Conservation (phyloP, 2,797 vertebrate species). For the Hydrocynus forskahlii region DNA sequence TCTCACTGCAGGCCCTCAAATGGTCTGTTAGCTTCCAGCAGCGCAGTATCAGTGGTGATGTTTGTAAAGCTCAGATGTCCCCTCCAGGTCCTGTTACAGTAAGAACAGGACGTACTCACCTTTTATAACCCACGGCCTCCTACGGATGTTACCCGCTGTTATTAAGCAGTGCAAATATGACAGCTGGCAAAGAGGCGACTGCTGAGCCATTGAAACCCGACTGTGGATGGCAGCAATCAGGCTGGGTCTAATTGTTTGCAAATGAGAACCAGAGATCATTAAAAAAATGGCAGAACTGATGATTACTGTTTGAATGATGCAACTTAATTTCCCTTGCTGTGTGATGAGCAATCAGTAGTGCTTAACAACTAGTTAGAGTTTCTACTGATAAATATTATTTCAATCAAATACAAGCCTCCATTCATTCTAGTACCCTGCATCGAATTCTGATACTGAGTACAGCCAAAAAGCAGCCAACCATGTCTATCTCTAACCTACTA, state of each 20-base stretch:
- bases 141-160: slow-evolving; percentile 69
- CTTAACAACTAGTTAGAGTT: slow-evolving; percentile 47
- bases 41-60: slow-evolving; percentile 61
- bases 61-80: slow-evolving; percentile 77
- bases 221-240: slow-evolving; percentile 69
- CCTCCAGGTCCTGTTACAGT: slow-evolving; percentile 69
- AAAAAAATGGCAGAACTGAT: slow-evolving; percentile 41
- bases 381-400: slow-evolving; percentile 45
- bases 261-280: slow-evolving; percentile 61
- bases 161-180: slow-evolving; percentile 71
- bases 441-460: slow-evolving; percentile 4
- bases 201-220: slow-evolving; percentile 64
- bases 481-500: slow-evolving; percentile 43
- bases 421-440: slow-evolving; percentile 22
- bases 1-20: slow-evolving; percentile 72
- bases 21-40: slow-evolving; percentile 69
- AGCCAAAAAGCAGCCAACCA: slow-evolving; percentile 45
- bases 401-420: slow-evolving; percentile 9
- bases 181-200: slow-evolving; percentile 65
- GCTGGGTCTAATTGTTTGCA: slow-evolving; percentile 65
- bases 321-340: slow-evolving; percentile 50
- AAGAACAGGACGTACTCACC: slow-evolving; percentile 49
- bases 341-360: slow-evolving; percentile 42
- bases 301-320: slow-evolving; percentile 54
- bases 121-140: slow-evolving; percentile 56